Base-by-base conservation (phyloP, 35 echinoderm and acorn worm species). In the Anneissia japonica region DNA sequence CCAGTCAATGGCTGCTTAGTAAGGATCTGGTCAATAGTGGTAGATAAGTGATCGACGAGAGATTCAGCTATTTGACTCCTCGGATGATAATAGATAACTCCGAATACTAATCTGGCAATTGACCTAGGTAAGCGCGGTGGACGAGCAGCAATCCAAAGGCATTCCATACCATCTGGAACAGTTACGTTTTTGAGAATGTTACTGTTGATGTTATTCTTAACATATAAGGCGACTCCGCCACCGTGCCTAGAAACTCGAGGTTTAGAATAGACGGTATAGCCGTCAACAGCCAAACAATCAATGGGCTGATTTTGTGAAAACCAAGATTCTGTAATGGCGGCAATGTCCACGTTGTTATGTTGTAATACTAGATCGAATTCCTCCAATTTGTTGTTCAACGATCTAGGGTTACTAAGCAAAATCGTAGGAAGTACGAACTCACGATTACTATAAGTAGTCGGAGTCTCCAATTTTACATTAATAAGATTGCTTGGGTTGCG, bases 351-450 rank as follows among this genome's bases (percentile, higher is more conserved):
- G 30, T 36, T 40, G 39, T 87, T 78, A 79, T 87, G 34, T 2
- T 79, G 26, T 30, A 87, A 46, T 39, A 87, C 31, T 6, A 74
- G 21, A 79, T 38, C 74, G 0, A 87, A 39, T 46, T 87, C 85
- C 76, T 79, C 85, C 28, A 87, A 26, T 40, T 87, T 87, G 32
- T 87, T 87, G 33, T 87, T 87, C 12, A 87, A 16, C 29, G 85
- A 87, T 46, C 73, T 41, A 29, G 85, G 85, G 38, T 87, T 87
- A 33, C 85, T 64, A 26, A 64, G 51, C 51, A 64, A 23, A 64
- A 16, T 19, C 7, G 19, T 19, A 2, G 51, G 51, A 64, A 64
- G 51, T 19, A 23, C 51, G 26, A 64, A 64, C 51, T 64, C 51
- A 64, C 19, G 10, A 12, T 64, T 64, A 19, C 26, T 64, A 19